Evolutionary conservation across 2,797 vertebrate species (phyloP).

Genomic region (Basileuterus tristriatus): DNA sequence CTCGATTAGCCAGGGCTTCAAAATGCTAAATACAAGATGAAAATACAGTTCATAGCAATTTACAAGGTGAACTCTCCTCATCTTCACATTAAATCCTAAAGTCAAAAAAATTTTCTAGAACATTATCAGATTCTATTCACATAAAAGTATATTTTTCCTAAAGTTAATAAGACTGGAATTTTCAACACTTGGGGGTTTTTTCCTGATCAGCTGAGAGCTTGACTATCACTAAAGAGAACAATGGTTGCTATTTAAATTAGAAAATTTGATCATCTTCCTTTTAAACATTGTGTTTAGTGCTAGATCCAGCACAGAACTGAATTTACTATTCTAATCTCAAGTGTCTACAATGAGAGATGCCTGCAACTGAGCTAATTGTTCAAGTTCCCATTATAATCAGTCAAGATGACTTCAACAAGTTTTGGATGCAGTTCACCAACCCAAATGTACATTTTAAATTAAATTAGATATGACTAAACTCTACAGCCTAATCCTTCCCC

Average conservation of each 20-base stretch:
- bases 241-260: neutral
- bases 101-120: neutral
- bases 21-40: constrained; percentile 83
- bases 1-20: constrained; percentile 90
- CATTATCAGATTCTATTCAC: neutral
- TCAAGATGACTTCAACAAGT: neutral
- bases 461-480: neutral
- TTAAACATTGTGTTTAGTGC: neutral
- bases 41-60: constrained; percentile 18
- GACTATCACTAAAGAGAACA: neutral
- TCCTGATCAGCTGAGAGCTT: neutral
- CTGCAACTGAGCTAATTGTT: neutral
- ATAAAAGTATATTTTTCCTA: neutral
- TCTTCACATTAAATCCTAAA: neutral
- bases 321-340: neutral
- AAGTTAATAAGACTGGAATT: neutral
- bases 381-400: neutral
- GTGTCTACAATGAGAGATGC: neutral
- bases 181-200: rapidly evolving
- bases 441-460: neutral
- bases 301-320: neutral
- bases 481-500: neutral
- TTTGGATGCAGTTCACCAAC: neutral
- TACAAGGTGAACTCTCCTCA: neutral
- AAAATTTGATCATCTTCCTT: neutral